Percentiles rank a stretch among this genome's conserved stretches.
These are phyloP conservation scores for Chironex yamaguchii DNA, from an alignment of 30 jellyfish, hydroid and myxozoan genomes.

Conservation along the genomic window DNA sequence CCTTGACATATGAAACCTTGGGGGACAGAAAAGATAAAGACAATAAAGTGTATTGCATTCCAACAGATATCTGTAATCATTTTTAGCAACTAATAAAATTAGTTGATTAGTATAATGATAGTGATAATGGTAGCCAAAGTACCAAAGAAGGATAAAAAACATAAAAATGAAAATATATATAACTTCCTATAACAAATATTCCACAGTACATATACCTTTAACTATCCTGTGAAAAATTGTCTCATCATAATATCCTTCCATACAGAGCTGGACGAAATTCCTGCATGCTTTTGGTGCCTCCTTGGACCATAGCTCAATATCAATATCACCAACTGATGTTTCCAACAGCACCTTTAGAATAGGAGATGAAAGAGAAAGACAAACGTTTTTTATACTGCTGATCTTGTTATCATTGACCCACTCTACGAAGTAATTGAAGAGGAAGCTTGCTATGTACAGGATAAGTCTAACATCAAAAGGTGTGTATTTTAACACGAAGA, in stretches of 20 bases:
- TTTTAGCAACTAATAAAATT: too few species aligned
- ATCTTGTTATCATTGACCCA: too few species aligned
- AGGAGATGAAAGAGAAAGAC: not conserved
- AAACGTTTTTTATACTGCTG: too few species aligned
- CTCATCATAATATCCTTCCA: constrained; percentile 88
- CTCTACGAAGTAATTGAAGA: too few species aligned
- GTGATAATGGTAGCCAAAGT: not conserved
- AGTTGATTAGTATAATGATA: not conserved
- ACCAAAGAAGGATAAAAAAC: not conserved
- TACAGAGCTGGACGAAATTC: constrained; percentile 93
- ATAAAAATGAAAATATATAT: not conserved
- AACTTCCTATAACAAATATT: not conserved
- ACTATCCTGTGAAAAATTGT: constrained; percentile 96
- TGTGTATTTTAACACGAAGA: too few species aligned
- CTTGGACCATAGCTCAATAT: constrained; percentile 98
- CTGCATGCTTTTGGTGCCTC: constrained; percentile 99
- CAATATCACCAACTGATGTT: constrained; percentile 98
- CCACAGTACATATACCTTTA: constrained; percentile 71
- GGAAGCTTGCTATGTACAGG: too few species aligned
- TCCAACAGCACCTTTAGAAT: constrained; percentile 81
- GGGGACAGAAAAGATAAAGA: not conserved
- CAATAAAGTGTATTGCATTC: too few species aligned
- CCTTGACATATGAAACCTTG: constrained; percentile 97
- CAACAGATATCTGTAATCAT: too few species aligned
- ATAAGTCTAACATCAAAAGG: too few species aligned